These are phyloP conservation scores for Vulpes lagopus DNA, from an alignment of 2,113 vertebrate species.

Conservation along the genomic window DNA sequence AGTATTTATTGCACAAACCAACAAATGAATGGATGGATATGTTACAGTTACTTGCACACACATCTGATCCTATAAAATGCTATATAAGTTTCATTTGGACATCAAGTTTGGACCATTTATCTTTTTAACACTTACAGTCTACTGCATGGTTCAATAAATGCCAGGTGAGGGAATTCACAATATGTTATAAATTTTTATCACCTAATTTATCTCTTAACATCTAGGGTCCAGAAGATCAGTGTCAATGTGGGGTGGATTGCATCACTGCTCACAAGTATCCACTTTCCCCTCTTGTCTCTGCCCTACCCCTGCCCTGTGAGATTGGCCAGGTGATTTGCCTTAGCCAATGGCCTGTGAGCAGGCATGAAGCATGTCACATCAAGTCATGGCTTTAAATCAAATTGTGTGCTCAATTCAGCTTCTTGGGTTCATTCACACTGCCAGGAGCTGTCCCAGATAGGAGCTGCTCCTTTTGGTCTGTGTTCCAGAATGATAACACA, in stretches of 20 bases:
- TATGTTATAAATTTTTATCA: background rate
- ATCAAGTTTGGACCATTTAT: slow-evolving; percentile 21
- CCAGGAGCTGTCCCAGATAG: background rate
- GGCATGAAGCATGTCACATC: background rate
- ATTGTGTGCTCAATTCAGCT: background rate
- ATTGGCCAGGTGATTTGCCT: background rate
- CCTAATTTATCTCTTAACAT: background rate
- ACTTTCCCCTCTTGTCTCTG: background rate
- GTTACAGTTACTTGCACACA: slow-evolving; percentile 26
- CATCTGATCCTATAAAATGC: background rate
- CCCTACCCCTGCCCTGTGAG: too few species aligned
- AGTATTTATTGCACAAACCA: background rate
- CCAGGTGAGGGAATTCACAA: background rate
- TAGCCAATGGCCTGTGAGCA: background rate
- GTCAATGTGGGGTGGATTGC: background rate
- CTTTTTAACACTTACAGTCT: slow-evolving; percentile 22
- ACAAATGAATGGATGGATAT: background rate
- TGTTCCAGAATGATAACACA: background rate
- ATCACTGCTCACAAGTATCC: background rate
- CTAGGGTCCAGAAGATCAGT: background rate
- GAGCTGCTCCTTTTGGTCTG: background rate
- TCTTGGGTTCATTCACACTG: background rate
- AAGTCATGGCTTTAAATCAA: background rate
- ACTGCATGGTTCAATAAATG: background rate
- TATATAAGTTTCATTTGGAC: background rate